phyloP scores from a whole-genome alignment of 2,888 invertebrate genomes.

The Lochmaea crataegi region DNA sequence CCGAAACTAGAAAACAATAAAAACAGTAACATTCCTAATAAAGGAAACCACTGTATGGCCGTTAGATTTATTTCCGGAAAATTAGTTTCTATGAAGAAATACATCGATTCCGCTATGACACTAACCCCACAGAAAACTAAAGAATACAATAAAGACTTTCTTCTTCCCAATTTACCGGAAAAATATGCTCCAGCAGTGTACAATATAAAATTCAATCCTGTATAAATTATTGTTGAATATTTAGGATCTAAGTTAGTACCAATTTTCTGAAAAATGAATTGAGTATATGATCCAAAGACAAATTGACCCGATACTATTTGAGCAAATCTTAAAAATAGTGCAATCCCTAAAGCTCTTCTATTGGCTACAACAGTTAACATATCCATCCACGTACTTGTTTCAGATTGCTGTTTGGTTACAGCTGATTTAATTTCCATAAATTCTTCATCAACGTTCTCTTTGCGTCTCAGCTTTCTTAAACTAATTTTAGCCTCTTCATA shows the following conservation, averaged over 20 bases:
- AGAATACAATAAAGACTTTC: constrained; percentile 53
- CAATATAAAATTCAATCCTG: constrained; percentile 44
- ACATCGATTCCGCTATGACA: constrained; percentile 49
- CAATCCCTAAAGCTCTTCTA: constrained; percentile 53
- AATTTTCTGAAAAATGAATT: constrained; percentile 58
- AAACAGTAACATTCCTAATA: constrained; percentile 51
- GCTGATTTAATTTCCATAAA: constrained; percentile 49
- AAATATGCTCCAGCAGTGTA: constrained; percentile 43
- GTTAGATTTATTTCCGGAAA: constrained; percentile 43
- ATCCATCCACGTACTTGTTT: constrained; percentile 56
- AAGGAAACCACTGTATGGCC: constrained; percentile 53
- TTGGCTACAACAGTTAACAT: constrained; percentile 53
- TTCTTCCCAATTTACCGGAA: constrained; percentile 55
- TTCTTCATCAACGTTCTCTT: constrained; percentile 51
- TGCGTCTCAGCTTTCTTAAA: constrained; percentile 50
- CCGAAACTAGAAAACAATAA: constrained; percentile 41
- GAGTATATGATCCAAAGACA: constrained; percentile 54
- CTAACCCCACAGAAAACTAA: constrained; percentile 48
- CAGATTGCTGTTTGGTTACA: constrained; percentile 56
- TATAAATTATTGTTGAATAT: constrained; percentile 53
- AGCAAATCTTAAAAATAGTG: constrained; percentile 52
- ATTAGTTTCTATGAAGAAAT: constrained; percentile 53
- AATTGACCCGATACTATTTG: constrained; percentile 57
- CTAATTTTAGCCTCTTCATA: constrained; percentile 50
- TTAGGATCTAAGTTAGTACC: constrained; percentile 55